Percentiles rank a stretch among this genome's conserved stretches.
Evolutionary conservation across 64 coral and sea anemone species (phyloP).

Genomic region (Porites australiensis): DNA sequence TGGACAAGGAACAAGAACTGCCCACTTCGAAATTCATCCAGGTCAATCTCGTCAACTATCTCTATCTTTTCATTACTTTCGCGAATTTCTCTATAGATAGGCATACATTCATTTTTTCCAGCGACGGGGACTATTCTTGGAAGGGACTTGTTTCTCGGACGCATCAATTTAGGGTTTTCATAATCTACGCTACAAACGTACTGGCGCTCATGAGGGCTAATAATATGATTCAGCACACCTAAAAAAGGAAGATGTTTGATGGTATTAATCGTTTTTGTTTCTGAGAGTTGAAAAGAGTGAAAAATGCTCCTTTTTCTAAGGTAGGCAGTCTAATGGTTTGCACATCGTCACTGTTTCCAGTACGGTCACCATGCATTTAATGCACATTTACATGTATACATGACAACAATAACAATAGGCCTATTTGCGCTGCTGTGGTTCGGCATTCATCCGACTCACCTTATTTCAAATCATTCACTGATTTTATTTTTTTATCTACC

Average conservation of each 20-base stretch:
- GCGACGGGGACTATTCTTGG: conserved; percentile 68
- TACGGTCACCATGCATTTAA: no score
- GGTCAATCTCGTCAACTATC: not conserved
- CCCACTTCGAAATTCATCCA: conserved; percentile 51
- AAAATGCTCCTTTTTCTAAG: no score
- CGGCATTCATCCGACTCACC: no score
- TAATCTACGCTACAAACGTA: conserved; percentile 74
- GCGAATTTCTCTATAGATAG: conserved; percentile 33
- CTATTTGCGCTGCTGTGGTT: no score
- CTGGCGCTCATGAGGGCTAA: conserved; percentile 81
- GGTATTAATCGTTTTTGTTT: no score
- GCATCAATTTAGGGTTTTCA: conserved; percentile 70
- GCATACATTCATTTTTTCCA: conserved; percentile 19
- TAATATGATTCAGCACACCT: conserved; percentile 80
- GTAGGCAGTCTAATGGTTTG: no score
- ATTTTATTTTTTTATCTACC: no score
- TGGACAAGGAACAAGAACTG: conserved; percentile 80
- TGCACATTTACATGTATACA: no score
- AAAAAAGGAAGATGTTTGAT: not conserved
- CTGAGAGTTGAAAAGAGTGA: no score
- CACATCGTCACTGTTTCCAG: no score
- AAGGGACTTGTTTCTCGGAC: conserved; percentile 83
- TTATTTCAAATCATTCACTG: no score
- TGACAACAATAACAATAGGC: no score
- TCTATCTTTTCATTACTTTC: not conserved